These are phyloP conservation scores for Naso thynnoides DNA, from an alignment of 2,797 vertebrate species.

Conservation along the genomic window DNA sequence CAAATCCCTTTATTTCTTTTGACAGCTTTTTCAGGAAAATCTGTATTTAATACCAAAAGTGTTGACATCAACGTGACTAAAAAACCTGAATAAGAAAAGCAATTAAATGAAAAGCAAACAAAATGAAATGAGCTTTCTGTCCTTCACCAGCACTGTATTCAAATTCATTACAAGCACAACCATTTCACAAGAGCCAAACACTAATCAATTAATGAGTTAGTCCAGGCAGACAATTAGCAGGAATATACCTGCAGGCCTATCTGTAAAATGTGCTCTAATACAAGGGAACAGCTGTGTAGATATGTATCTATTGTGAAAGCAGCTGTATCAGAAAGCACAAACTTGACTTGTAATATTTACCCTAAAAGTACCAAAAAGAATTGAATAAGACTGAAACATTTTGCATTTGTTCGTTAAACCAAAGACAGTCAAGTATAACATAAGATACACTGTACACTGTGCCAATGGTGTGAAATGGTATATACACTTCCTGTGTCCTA, in stretches of 20 bases:
- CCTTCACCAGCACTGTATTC: not conserved
- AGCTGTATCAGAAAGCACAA: not conserved
- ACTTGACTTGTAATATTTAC: not conserved
- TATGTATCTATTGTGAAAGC: conserved; percentile 1
- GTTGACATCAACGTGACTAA: not conserved
- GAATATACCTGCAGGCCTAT: conserved; percentile 24
- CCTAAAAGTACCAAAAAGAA: not conserved
- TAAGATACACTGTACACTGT: too few relatives aligned
- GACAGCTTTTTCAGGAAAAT: not conserved
- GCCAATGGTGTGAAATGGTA: too few relatives aligned
- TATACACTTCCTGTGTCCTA: too few relatives aligned
- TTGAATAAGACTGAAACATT: not conserved
- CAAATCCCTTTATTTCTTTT: not conserved
- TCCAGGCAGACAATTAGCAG: conserved; percentile 47
- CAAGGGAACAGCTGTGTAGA: conserved; percentile 29
- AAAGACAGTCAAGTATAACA: not conserved
- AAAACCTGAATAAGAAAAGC: not conserved
- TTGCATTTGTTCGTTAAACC: not conserved
- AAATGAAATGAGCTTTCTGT: too few relatives aligned
- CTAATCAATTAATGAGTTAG: not conserved
- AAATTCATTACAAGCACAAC: not conserved
- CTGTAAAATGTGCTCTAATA: conserved; percentile 35
- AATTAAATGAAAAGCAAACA: not conserved
- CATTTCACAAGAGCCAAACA: not conserved
- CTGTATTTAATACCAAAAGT: not conserved